Evolutionary conservation across 2,888 invertebrate species (phyloP).

Genomic region (Cenopis cana): DNA sequence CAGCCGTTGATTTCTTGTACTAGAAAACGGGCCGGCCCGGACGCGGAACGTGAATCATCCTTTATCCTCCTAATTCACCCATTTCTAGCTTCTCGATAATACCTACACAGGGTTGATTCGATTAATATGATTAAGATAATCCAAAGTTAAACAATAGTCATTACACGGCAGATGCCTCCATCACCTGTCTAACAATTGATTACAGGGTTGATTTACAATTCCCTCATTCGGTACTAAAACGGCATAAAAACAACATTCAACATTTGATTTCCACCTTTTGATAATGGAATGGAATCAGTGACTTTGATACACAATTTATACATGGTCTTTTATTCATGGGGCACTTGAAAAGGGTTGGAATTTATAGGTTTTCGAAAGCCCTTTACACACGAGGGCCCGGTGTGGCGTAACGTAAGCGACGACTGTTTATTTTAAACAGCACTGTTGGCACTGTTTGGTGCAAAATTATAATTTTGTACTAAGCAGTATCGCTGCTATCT

Average conservation of each 20-base stretch:
- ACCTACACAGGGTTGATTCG: background rate
- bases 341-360: conserved; percentile 49
- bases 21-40: too few species aligned
- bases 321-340: conserved; percentile 51
- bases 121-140: conserved; percentile 8
- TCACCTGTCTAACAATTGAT: conserved; percentile 53
- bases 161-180: conserved; percentile 50
- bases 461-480: too few species aligned
- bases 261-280: background rate
- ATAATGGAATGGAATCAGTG: conserved; percentile 38
- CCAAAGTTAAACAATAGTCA: conserved; percentile 32
- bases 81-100: too few species aligned
- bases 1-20: too few species aligned
- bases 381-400: conserved; percentile 38
- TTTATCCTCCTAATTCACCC: too few species aligned
- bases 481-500: too few species aligned
- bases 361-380: conserved; percentile 44
- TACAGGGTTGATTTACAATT: conserved; percentile 48
- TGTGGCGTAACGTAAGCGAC: background rate
- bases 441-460: too few species aligned
- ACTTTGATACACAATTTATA: conserved; percentile 49
- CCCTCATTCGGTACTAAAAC: conserved; percentile 6
- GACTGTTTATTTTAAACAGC: background rate
- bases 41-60: too few species aligned
- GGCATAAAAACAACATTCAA: background rate